Conservation (phyloP, 2,797 vertebrate species). For the Morelia viridis region DNA sequence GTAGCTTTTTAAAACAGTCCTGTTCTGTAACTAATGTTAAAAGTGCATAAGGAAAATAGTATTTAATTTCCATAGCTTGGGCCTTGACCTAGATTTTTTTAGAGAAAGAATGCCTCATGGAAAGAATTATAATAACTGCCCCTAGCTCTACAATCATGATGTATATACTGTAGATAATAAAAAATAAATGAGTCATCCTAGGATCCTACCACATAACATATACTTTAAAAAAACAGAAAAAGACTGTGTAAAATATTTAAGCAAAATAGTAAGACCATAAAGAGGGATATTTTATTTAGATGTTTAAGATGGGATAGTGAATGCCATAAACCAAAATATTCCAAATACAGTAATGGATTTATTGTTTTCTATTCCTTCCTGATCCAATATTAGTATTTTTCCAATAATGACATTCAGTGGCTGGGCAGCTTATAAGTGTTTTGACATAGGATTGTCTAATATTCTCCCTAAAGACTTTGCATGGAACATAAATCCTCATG, state of each 20-base stretch:
- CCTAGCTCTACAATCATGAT: not conserved
- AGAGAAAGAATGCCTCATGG: not conserved
- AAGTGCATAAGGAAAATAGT: not conserved
- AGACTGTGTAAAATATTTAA: slow-evolving; percentile 32
- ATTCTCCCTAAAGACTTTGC: slow-evolving; percentile 64
- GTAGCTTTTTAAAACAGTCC: not conserved
- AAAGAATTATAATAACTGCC: not conserved
- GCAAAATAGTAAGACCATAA: slow-evolving; percentile 14
- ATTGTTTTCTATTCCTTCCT: slow-evolving; percentile 3
- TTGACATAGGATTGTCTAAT: slow-evolving; percentile 56
- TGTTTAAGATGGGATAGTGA: slow-evolving; percentile 29
- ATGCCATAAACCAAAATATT: not conserved
- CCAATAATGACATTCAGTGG: slow-evolving; percentile 23
- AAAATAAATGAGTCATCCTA: slow-evolving; percentile 12
- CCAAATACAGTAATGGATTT: not conserved
- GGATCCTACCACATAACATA: slow-evolving; percentile 22
- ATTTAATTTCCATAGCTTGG: not conserved
- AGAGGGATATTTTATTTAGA: slow-evolving; percentile 35
- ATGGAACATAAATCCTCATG: slow-evolving; percentile 53
- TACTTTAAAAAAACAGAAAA: slow-evolving; percentile 35
- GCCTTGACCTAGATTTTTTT: not conserved
- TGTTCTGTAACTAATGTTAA: not conserved
- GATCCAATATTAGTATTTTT: slow-evolving; percentile 48
- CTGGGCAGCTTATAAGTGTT: slow-evolving; percentile 54
- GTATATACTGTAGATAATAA: slow-evolving; percentile 18